Evolutionary conservation across 2,797 vertebrate species (phyloP).

Genomic region (Rousettus madagascariensis): DNA sequence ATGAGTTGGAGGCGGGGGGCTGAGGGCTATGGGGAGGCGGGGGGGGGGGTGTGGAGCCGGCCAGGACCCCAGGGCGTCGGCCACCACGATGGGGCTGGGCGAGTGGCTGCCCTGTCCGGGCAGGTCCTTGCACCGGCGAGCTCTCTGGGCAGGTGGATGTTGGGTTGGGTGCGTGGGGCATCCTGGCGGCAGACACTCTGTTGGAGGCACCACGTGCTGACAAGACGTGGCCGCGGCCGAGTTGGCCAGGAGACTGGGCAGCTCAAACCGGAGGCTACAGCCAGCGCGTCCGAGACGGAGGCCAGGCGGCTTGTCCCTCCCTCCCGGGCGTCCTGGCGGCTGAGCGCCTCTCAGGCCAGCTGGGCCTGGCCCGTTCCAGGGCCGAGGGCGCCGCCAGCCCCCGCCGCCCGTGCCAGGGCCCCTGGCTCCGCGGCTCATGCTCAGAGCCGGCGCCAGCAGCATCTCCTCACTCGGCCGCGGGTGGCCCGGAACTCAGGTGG

Average conservation of each 20-base stretch:
- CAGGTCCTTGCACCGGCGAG: background rate
- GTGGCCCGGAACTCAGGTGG: background rate
- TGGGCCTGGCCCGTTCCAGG: background rate
- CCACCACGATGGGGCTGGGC: background rate
- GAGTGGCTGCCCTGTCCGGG: background rate
- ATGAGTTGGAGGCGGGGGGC: background rate
- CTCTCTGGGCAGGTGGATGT: background rate
- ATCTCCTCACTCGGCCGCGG: background rate
- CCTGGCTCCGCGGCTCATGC: rapidly evolving
- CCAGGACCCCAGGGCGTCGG: background rate
- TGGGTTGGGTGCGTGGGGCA: background rate
- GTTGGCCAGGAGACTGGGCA: background rate
- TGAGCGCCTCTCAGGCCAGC: background rate
- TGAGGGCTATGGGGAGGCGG: background rate
- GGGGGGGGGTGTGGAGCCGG: background rate
- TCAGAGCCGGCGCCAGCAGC: background rate
- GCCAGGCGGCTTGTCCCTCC: background rate
- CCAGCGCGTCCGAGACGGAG: background rate
- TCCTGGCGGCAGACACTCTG: background rate
- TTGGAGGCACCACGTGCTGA: background rate
- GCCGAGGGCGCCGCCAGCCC: background rate
- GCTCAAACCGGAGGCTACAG: background rate
- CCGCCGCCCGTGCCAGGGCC: rapidly evolving
- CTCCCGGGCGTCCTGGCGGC: background rate
- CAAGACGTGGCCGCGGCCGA: background rate